These are phyloP conservation scores for Chorisops tibialis DNA, from an alignment of 2,888 invertebrate species.

Conservation along the genomic window DNA sequence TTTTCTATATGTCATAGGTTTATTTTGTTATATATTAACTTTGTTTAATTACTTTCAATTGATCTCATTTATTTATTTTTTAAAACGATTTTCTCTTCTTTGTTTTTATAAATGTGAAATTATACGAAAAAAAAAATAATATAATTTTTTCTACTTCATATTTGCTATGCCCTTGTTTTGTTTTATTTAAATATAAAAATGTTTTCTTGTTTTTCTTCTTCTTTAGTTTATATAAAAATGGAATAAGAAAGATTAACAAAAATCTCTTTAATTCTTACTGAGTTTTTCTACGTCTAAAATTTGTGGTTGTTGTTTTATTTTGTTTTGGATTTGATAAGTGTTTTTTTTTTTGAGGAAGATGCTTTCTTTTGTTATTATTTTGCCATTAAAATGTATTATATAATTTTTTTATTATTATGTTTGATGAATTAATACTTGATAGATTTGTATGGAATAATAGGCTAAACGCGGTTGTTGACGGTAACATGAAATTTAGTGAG, in stretches of 20 bases:
- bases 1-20: slow-evolving; percentile 16
- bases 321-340: background rate
- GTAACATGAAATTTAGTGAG: too few relatives aligned
- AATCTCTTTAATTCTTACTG: background rate
- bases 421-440: too few relatives aligned
- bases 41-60: background rate
- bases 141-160: background rate
- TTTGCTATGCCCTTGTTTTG: background rate
- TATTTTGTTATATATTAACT: background rate
- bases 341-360: background rate
- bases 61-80: background rate
- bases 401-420: too few relatives aligned
- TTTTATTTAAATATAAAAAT: background rate
- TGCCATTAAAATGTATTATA: too few relatives aligned
- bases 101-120: background rate
- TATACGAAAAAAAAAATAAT: background rate
- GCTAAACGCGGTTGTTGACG: too few relatives aligned
- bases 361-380: background rate
- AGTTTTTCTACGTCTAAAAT: slow-evolving; percentile 1
- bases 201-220: background rate
- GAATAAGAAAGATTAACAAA: background rate
- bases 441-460: too few relatives aligned
- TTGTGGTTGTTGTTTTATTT: background rate
- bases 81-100: background rate
- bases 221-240: background rate